These are phyloP conservation scores for Raphicerus campestris DNA, from an alignment of 2,113 vertebrate genomes.

Conservation along the genomic window DNA sequence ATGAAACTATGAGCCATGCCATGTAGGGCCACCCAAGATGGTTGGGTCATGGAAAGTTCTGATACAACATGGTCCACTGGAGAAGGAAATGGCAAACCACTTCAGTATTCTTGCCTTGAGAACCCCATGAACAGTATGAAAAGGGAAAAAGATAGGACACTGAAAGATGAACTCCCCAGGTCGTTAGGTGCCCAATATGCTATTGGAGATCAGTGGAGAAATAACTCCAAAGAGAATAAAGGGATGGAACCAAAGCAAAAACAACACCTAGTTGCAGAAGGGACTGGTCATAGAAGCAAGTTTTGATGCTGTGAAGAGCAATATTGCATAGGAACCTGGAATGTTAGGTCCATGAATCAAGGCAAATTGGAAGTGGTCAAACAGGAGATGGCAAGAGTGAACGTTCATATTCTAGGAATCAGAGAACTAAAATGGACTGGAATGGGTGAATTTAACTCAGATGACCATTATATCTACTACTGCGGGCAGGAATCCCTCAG, in stretches of 20 bases:
- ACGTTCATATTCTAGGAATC: fast-evolving
- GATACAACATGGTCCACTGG: not conserved
- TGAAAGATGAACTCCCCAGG: not conserved
- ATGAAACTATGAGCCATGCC: not conserved
- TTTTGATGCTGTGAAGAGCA: not conserved
- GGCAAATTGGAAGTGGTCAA: not conserved
- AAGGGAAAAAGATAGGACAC: not conserved
- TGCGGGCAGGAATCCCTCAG: not conserved
- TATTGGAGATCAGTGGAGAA: not conserved
- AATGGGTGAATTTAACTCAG: not conserved
- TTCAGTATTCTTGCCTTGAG: not conserved
- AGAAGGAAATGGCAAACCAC: not conserved
- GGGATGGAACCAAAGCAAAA: not conserved
- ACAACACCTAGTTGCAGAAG: not conserved
- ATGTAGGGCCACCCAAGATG: fast-evolving
- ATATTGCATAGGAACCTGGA: not conserved
- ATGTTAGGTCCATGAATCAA: not conserved
- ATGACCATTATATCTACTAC: not conserved
- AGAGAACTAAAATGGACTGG: not conserved
- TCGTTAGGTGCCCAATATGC: not conserved
- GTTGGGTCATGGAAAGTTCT: not conserved
- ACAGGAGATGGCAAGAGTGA: not conserved
- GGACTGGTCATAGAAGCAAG: not conserved
- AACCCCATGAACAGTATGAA: not conserved
- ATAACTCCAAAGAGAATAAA: not conserved